phyloP scores from a whole-genome alignment of 2,797 vertebrate species.

The Margarornis squamiger region DNA sequence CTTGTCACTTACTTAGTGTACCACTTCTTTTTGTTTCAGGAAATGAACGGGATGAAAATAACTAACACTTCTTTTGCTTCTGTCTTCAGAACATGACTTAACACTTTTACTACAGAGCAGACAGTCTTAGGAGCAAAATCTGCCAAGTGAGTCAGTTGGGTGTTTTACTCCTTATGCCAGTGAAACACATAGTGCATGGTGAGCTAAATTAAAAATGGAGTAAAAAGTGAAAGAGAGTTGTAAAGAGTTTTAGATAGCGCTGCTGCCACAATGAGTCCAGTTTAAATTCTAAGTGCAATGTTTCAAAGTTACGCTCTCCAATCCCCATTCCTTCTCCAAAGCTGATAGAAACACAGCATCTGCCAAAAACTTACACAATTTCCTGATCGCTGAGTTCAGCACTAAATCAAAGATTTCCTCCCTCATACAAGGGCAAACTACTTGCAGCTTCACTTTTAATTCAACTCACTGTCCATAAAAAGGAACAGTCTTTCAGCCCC shows the following conservation, averaged over 20 bases:
- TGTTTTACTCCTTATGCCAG: background rate
- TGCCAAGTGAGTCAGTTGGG: background rate
- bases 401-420: background rate
- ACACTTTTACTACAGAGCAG: background rate
- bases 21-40: background rate
- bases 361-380: background rate
- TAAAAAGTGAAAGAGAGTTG: background rate
- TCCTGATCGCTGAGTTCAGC: background rate
- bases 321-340: background rate
- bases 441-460: background rate
- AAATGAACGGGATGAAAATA: background rate
- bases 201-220: background rate
- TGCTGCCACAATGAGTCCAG: background rate
- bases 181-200: background rate
- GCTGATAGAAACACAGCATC: background rate
- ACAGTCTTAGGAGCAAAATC: background rate
- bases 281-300: background rate
- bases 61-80: background rate
- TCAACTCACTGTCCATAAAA: background rate
- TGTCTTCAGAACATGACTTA: background rate
- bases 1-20: background rate
- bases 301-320: background rate
- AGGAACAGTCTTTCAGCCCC: background rate
- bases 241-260: background rate
- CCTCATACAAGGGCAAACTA: background rate